These are phyloP conservation scores for Micrasema minimum DNA, from an alignment of 1,140 invertebrate genomes.

Conservation along the genomic window DNA sequence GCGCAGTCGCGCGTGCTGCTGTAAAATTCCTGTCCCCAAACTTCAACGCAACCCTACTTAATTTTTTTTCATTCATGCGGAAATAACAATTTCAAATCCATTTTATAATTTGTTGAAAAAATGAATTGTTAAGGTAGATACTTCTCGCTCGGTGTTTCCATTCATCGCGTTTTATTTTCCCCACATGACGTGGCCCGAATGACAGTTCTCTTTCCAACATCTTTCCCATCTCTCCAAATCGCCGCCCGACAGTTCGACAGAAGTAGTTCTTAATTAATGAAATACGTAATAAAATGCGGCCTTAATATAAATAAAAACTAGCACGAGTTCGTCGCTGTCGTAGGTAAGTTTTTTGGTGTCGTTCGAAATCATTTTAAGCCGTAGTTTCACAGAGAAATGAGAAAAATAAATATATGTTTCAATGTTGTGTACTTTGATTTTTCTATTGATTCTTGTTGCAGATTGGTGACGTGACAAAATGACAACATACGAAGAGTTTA, in stretches of 20 bases:
- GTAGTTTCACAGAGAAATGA: no score
- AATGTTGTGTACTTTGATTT: conserved; percentile 32
- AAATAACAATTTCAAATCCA: not conserved
- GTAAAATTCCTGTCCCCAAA: conserved; percentile 67
- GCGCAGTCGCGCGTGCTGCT: conserved; percentile 69
- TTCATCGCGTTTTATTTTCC: conserved; percentile 42
- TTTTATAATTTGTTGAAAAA: not conserved
- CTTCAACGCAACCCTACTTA: conserved; percentile 66
- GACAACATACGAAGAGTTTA: conserved; percentile 95
- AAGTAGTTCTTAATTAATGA: not conserved
- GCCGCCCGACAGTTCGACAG: conserved; percentile 20
- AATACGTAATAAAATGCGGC: conserved; percentile 8
- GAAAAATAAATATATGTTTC: conserved; percentile 7
- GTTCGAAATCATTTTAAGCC: not conserved
- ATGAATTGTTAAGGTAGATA: not conserved
- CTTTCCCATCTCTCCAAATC: conserved; percentile 25
- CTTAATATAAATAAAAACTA: not conserved
- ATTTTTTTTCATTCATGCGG: conserved; percentile 30
- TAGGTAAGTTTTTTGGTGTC: not conserved
- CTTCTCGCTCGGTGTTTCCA: conserved; percentile 13
- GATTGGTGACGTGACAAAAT: conserved; percentile 63
- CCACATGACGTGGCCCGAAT: conserved; percentile 65
- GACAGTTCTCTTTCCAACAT: conserved; percentile 60
- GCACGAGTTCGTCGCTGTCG: conserved; percentile 1
- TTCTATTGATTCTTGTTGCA: conserved; percentile 19